Evolutionary conservation across 2,797 vertebrate species (phyloP).

Genomic region (Anguilla marmorata): DNA sequence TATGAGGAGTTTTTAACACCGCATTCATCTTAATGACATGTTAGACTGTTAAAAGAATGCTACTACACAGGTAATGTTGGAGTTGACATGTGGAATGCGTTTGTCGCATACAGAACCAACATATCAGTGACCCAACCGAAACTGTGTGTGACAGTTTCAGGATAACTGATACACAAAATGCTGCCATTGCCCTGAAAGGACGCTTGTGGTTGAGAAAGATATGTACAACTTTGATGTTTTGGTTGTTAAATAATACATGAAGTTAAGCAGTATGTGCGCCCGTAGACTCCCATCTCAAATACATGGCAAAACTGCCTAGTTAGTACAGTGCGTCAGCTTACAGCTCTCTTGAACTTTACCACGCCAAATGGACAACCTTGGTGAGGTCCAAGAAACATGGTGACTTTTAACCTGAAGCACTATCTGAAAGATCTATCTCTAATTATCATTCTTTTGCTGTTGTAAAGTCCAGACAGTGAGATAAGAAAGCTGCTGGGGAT

Average conservation of each 20-base stretch:
- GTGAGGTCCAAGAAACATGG: neutral
- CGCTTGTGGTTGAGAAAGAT: neutral
- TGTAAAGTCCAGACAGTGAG: slow-evolving; percentile 4
- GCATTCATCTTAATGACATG: slow-evolving; percentile 16
- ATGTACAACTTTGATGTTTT: neutral
- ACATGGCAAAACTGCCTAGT: neutral
- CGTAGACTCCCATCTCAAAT: neutral
- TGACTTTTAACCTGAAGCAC: slow-evolving; percentile 20
- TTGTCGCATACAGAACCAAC: neutral
- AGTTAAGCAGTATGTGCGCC: neutral
- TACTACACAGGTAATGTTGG: slow-evolving; percentile 52
- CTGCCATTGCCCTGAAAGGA: neutral
- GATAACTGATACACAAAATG: neutral
- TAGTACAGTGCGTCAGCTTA: neutral
- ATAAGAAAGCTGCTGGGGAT: slow-evolving; percentile 23
- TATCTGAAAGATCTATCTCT: slow-evolving; percentile 15
- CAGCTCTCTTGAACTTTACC: slow-evolving; percentile 12
- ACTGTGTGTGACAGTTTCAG: neutral
- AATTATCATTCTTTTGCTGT: slow-evolving; percentile 20
- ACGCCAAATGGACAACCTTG: neutral
- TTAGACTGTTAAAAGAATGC: slow-evolving; percentile 51
- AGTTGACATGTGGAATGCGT: slow-evolving; percentile 41
- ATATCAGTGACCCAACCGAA: neutral
- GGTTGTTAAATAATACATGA: neutral
- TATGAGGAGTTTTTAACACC: slow-evolving; percentile 26